Evolutionary conservation across 1,140 invertebrate species (phyloP).

Genomic region (Vanessa atalanta): DNA sequence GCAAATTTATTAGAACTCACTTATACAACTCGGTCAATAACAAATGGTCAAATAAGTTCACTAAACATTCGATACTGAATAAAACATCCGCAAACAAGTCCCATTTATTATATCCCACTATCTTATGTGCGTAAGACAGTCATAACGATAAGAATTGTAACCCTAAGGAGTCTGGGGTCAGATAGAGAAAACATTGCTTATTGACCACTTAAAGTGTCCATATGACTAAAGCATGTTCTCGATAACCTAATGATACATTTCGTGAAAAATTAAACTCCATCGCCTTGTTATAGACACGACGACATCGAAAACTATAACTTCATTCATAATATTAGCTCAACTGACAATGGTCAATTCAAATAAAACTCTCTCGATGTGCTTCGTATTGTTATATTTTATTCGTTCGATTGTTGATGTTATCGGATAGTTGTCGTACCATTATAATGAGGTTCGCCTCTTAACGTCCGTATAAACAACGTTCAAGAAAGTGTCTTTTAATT

Average conservation of each 20-base stretch:
- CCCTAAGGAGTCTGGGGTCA: slow-evolving; percentile 64
- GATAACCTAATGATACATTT: slow-evolving; percentile 67
- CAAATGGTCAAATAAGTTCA: slow-evolving; percentile 39
- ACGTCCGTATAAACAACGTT: slow-evolving; percentile 32
- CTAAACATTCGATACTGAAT: slow-evolving; percentile 60
- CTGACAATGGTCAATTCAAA: slow-evolving; percentile 11
- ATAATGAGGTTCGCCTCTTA: slow-evolving; percentile 67
- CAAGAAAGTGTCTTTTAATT: slow-evolving; percentile 19
- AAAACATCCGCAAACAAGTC: slow-evolving; percentile 66
- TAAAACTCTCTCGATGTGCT: slow-evolving; percentile 5
- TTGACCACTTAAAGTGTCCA: slow-evolving; percentile 60
- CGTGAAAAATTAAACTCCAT: slow-evolving; percentile 51
- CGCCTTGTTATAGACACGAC: slow-evolving; percentile 43
- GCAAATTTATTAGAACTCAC: slow-evolving; percentile 29
- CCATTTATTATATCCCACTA: slow-evolving; percentile 74
- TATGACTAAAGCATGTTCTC: slow-evolving; percentile 62
- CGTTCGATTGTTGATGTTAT: slow-evolving; percentile 59
- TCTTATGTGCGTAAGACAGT: slow-evolving; percentile 70
- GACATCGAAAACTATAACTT: slow-evolving; percentile 34
- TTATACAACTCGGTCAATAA: slow-evolving; percentile 41
- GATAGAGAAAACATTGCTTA: slow-evolving; percentile 65
- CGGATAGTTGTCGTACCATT: slow-evolving; percentile 49
- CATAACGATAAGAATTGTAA: slow-evolving; percentile 64
- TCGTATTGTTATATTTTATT: neutral
- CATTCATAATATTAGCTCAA: neutral